These are phyloP conservation scores for Tinamus major DNA, from an alignment of 2,797 vertebrate species.

Conservation along the genomic window DNA sequence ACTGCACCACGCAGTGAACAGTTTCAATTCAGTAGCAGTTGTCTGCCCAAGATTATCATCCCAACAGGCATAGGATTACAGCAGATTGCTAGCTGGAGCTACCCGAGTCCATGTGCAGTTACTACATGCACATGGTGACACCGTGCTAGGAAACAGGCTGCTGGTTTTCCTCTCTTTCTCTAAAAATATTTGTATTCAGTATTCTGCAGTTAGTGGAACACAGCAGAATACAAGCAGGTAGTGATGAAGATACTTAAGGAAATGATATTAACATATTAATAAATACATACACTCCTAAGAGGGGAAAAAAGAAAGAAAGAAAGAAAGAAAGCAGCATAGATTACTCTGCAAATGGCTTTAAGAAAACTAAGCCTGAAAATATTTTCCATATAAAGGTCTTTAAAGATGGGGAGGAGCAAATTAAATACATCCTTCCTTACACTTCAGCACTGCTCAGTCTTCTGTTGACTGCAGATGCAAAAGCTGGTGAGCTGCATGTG, in stretches of 20 bases:
- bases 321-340: not conserved
- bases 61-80: not conserved
- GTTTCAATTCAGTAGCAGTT: slow-evolving; percentile 41
- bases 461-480: not conserved
- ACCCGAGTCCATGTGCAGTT: not conserved
- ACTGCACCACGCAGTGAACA: not conserved
- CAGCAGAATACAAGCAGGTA: not conserved
- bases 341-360: not conserved
- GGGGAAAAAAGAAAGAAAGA: not conserved
- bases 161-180: not conserved
- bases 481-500: not conserved
- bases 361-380: not conserved
- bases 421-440: not conserved
- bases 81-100: not conserved
- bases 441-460: not conserved
- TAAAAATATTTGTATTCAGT: not conserved
- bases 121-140: not conserved
- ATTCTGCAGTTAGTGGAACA: not conserved
- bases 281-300: not conserved
- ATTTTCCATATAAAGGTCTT: not conserved
- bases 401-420: not conserved
- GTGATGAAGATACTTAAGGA: not conserved
- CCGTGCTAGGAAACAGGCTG: not conserved
- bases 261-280: not conserved
- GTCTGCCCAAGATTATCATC: slow-evolving; percentile 28